A percentile compares a stretch with the other conserved stretches of the same genome.
These are phyloP conservation scores for Microtus ochrogaster DNA, from an alignment of 2,113 vertebrate species.

Conservation along the genomic window DNA sequence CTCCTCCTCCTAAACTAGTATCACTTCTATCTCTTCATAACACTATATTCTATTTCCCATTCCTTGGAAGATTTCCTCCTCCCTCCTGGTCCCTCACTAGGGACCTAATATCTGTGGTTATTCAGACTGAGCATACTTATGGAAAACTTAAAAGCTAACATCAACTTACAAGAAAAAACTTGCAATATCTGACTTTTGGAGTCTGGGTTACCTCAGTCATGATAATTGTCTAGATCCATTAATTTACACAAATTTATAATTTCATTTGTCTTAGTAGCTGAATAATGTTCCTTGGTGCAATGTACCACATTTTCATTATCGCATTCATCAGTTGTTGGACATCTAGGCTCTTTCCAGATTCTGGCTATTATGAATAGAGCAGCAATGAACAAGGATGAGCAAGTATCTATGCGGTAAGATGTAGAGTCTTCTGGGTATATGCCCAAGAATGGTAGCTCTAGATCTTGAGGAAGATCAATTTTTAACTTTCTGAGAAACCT, in stretches of 20 bases:
- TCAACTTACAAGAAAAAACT: neutral
- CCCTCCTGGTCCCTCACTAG: neutral
- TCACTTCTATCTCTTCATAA: neutral
- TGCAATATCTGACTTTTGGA: neutral
- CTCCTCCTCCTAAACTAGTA: neutral
- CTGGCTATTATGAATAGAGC: neutral
- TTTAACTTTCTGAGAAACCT: neutral
- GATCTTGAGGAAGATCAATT: neutral
- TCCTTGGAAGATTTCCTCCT: neutral
- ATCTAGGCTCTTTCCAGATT: neutral
- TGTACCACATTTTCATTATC: neutral
- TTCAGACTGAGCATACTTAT: neutral
- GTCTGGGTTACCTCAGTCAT: neutral
- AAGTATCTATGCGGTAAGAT: neutral
- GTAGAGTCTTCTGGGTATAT: neutral
- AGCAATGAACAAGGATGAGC: neutral
- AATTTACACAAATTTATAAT: neutral
- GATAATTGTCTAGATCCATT: neutral
- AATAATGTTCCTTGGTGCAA: neutral
- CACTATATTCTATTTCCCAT: neutral
- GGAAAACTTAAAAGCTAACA: neutral
- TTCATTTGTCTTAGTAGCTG: neutral
- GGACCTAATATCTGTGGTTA: neutral
- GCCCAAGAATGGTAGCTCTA: neutral
- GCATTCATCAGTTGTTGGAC: neutral